Base-by-base conservation (phyloP, 2,113 vertebrate species). In the Acanthisitta chloris region DNA sequence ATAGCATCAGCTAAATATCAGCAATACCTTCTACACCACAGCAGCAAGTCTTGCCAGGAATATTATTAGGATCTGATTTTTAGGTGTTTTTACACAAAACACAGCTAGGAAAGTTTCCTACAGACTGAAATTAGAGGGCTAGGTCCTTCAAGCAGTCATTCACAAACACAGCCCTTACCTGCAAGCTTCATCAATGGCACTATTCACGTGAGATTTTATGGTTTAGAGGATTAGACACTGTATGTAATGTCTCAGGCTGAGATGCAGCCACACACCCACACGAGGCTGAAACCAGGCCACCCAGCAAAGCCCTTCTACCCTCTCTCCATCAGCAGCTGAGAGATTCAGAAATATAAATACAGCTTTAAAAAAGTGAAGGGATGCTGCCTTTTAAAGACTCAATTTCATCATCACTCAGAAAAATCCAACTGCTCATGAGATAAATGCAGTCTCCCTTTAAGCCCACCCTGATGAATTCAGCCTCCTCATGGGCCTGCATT, bases 11-110 rank as follows among this genome's bases (percentile, higher is more conserved):
- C 46, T 55, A 74, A 84, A 57, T 29, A 62, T 88, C 74, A 91
- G 94, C 81, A 69, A 49, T 95, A 58, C 71, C 59, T 83, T 55
- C 86, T 26, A 24, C 62, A 43, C 74, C 71, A 38, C 84, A 67
- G 76, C 45, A 67, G 28, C 67, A n/a, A 14, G 51, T 14, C 92
- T 93, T 93, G 93, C 85, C 90, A 93, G 71, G 43, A 93, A 62
- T 24, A 55, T 80, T 88, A 79, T 19, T 92, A 66, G 43, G 59
- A 62, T 57, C 84, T 86, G 88, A 83, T 55, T 94, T 91, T 94
- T 70, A 74, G 67, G 67, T 96, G 95, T 96, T 97, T 93, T 92
- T 74, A 96, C 79, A 97, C 64, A 90, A 95, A 96, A 95, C 93
- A 96, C 55, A 90, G 79, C 88, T 86, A 94, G 38, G 55, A 96